Conservation (phyloP, 2,888 invertebrate species). For the Amphiduros pacificus region DNA sequence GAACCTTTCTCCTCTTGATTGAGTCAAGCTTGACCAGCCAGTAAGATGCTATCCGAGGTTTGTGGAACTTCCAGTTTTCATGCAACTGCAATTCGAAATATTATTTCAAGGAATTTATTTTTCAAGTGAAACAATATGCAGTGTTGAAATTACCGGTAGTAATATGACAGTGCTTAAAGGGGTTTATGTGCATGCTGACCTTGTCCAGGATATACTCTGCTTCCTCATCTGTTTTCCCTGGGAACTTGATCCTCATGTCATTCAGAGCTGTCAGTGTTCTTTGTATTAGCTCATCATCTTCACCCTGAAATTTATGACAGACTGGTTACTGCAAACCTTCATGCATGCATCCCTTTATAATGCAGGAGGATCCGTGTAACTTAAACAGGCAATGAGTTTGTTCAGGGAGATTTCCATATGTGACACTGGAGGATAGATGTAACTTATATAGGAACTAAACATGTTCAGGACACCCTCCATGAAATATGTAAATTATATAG, state of each 20-base stretch:
- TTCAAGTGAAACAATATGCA: background rate
- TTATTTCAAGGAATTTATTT: too few species aligned
- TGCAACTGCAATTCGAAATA: constrained; percentile 40
- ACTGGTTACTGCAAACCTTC: too few species aligned
- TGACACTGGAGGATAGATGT: too few species aligned
- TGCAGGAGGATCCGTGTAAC: too few species aligned
- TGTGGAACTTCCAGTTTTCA: constrained; percentile 59
- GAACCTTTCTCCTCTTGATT: constrained; percentile 55
- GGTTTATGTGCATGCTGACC: constrained; percentile 34
- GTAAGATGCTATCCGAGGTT: constrained; percentile 58
- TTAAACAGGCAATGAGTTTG: too few species aligned
- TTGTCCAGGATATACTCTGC: constrained; percentile 53
- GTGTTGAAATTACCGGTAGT: background rate
- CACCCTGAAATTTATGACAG: too few species aligned
- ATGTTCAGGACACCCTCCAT: too few species aligned
- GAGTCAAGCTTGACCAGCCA: constrained; percentile 59
- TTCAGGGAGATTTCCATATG: too few species aligned
- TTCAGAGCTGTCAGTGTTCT: constrained; percentile 50
- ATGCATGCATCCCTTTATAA: too few species aligned
- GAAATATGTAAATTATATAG: too few species aligned
- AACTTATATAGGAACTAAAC: too few species aligned
- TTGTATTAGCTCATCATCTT: constrained; percentile 48
- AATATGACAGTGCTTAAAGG: too few species aligned
- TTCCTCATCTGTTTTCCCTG: constrained; percentile 56
- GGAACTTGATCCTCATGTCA: constrained; percentile 58